Evolutionary conservation across 2,888 invertebrate species (phyloP).

Genomic region (Apocheima hispidaria): DNA sequence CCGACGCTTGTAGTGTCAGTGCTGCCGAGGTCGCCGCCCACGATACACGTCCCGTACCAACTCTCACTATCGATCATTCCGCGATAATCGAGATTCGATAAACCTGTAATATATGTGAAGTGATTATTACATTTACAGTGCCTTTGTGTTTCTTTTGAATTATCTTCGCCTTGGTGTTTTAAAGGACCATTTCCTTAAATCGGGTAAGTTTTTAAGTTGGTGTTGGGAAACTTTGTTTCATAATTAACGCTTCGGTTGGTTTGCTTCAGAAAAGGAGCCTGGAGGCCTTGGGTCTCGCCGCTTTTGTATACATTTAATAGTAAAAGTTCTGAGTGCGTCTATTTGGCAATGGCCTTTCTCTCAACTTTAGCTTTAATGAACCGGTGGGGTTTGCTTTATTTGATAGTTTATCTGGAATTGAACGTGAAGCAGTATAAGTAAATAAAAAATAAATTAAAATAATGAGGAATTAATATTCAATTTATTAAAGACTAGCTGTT

Average conservation of each 20-base stretch:
- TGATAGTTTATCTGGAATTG: background rate
- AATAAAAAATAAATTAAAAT: too few species aligned
- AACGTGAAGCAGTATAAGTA: too few species aligned
- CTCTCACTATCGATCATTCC: conserved; percentile 1
- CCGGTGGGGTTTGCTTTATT: background rate
- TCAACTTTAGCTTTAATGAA: background rate
- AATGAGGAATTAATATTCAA: too few species aligned
- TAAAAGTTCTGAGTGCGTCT: conserved; percentile 16
- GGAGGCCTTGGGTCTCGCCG: conserved; percentile 15
- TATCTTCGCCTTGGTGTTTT: background rate
- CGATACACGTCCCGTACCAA: conserved; percentile 5
- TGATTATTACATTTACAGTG: conserved; percentile 30
- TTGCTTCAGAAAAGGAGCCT: conserved; percentile 10
- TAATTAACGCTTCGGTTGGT: conserved; percentile 12
- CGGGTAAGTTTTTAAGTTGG: conserved; percentile 30
- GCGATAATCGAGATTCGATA: conserved; percentile 15
- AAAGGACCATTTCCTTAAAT: conserved; percentile 26
- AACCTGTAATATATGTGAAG: conserved; percentile 22
- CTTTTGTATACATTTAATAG: conserved; percentile 14
- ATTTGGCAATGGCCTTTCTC: conserved; percentile 22
- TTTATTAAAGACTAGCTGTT: too few species aligned
- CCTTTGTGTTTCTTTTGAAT: conserved; percentile 31
- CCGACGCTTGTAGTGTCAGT: conserved; percentile 20
- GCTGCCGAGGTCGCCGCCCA: conserved; percentile 2
- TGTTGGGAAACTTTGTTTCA: conserved; percentile 19